Evolutionary conservation across 1,140 invertebrate species (phyloP).

Genomic region (Drosophila asahinai): DNA sequence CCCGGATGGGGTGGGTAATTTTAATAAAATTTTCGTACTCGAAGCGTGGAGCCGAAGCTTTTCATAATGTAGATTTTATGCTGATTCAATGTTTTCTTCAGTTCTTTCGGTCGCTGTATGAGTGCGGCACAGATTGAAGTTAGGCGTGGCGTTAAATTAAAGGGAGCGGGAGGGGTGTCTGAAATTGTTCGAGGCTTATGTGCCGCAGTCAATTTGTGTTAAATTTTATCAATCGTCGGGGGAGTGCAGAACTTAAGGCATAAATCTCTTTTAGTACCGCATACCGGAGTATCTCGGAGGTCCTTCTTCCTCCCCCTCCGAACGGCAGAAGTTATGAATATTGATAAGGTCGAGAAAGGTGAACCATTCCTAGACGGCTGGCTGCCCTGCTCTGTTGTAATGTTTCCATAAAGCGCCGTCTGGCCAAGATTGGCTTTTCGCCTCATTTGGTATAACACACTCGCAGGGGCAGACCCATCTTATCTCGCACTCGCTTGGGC

Average conservation of each 20-base stretch:
- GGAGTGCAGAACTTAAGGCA: conserved; percentile 49
- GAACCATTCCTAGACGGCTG: conserved; percentile 27
- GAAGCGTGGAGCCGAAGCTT: conserved; percentile 58
- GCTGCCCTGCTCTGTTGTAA: conserved; percentile 24
- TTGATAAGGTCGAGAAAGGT: conserved; percentile 56
- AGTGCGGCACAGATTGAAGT: conserved; percentile 53
- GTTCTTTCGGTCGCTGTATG: conserved; percentile 28
- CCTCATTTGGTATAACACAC: conserved; percentile 57
- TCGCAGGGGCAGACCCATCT: neutral
- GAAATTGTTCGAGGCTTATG: conserved; percentile 42
- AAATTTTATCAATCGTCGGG: conserved; percentile 57
- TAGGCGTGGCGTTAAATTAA: conserved; percentile 64
- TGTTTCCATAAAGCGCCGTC: conserved; percentile 41
- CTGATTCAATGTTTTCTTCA: conserved; percentile 64
- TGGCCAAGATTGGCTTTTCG: conserved; percentile 55
- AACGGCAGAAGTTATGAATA: conserved; percentile 58
- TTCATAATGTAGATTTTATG: conserved; percentile 68
- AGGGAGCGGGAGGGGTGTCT: neutral
- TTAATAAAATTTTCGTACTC: conserved; percentile 66
- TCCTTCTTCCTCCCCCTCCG: conserved; percentile 2
- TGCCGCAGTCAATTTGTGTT: conserved; percentile 50
- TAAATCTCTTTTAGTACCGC: conserved; percentile 45
- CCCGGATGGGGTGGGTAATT: conserved; percentile 46
- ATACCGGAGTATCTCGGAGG: conserved; percentile 14
- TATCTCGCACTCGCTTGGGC: conserved; percentile 23